Percentiles rank a stretch among this genome's conserved stretches.
These are phyloP conservation scores for Rhabdomys dilectus DNA, from an alignment of 2,113 vertebrate genomes.

Conservation along the genomic window DNA sequence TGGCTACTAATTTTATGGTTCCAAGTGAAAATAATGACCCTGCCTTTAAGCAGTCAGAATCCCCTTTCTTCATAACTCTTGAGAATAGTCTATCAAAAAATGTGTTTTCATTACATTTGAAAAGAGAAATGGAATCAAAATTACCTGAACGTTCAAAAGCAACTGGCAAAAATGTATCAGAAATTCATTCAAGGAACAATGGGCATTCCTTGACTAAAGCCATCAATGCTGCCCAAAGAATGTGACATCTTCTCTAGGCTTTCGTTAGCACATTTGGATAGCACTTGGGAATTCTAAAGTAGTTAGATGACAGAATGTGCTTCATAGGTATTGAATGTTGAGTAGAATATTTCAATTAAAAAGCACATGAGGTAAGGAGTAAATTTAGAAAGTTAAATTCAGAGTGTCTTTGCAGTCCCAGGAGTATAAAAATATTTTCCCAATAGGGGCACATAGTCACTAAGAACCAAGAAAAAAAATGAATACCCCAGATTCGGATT, in stretches of 20 bases:
- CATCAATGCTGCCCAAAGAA: background rate
- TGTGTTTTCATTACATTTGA: background rate
- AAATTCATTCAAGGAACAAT: background rate
- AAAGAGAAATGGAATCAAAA: background rate
- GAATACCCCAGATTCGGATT: background rate
- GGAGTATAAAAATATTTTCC: background rate
- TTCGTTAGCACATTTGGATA: background rate
- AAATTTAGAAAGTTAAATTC: background rate
- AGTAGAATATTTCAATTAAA: conserved; percentile 16
- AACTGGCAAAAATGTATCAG: background rate
- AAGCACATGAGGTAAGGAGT: background rate
- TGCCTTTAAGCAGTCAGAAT: conserved; percentile 1
- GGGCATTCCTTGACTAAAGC: background rate
- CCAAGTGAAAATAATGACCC: conserved; percentile 48
- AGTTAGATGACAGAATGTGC: background rate
- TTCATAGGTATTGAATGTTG: background rate
- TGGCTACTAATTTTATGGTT: conserved; percentile 33
- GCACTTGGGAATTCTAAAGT: conserved; percentile 23
- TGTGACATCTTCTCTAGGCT: background rate
- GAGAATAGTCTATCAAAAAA: background rate
- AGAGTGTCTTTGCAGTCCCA: background rate
- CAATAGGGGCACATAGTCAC: background rate
- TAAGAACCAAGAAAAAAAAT: background rate
- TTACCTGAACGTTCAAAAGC: conserved; percentile 4
- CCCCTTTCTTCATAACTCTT: background rate